Evolutionary conservation across 2,888 invertebrate species (phyloP).

Genomic region (Augiades crinisus): DNA sequence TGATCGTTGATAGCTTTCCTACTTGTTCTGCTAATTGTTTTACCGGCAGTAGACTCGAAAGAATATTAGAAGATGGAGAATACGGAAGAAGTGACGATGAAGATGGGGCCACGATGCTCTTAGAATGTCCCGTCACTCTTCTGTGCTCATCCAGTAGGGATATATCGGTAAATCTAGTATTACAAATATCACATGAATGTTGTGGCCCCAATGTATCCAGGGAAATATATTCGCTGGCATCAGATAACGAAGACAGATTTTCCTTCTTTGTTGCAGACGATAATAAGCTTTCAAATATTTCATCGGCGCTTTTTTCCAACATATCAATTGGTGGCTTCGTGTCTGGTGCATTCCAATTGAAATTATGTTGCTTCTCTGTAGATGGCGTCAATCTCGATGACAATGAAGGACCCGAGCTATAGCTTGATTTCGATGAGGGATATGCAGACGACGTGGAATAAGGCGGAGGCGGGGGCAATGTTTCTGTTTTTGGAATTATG

Average conservation of each 20-base stretch:
- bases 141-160: slow-evolving; percentile 78
- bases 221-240: slow-evolving; percentile 83
- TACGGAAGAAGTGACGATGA: slow-evolving; percentile 63
- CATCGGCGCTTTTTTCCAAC: slow-evolving; percentile 72
- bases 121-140: slow-evolving; percentile 80
- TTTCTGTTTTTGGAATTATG: slow-evolving; percentile 63
- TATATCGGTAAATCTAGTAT: slow-evolving; percentile 80
- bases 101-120: slow-evolving; percentile 53
- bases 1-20: slow-evolving; percentile 63
- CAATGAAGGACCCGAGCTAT: slow-evolving; percentile 34
- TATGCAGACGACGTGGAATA: slow-evolving; percentile 49
- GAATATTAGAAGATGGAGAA: slow-evolving; percentile 54
- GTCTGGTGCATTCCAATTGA: slow-evolving; percentile 75
- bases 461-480: slow-evolving; percentile 44
- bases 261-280: slow-evolving; percentile 65
- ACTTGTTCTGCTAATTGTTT: slow-evolving; percentile 75
- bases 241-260: slow-evolving; percentile 53
- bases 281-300: slow-evolving; percentile 71
- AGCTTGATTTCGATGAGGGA: slow-evolving; percentile 40
- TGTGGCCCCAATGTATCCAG: slow-evolving; percentile 83
- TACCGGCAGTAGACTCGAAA: slow-evolving; percentile 67
- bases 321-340: slow-evolving; percentile 66
- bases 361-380: slow-evolving; percentile 70
- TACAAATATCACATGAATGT: slow-evolving; percentile 82
- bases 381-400: slow-evolving; percentile 47